phyloP scores from a whole-genome alignment of 2,888 invertebrate species.

The Lydus trimaculatus region DNA sequence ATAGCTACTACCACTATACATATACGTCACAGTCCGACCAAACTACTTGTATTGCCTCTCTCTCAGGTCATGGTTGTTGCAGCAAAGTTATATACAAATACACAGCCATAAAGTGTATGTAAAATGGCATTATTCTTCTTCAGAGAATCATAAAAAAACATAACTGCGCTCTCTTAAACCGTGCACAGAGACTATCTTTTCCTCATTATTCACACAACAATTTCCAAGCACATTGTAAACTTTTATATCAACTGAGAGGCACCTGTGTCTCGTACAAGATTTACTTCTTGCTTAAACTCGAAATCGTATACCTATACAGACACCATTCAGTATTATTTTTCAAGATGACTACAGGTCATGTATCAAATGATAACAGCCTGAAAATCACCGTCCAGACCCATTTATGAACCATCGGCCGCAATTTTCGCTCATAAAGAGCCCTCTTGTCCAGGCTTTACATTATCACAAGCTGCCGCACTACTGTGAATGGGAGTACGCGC shows the following conservation, averaged over 20 bases:
- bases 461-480: slow-evolving; percentile 47
- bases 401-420: slow-evolving; percentile 42
- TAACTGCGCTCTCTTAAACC: slow-evolving; percentile 14
- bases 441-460: slow-evolving; percentile 39
- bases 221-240: background rate
- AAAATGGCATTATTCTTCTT: slow-evolving; percentile 30
- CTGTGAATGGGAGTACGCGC: slow-evolving; percentile 29
- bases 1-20: background rate
- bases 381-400: slow-evolving; percentile 36
- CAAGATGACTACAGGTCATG: background rate
- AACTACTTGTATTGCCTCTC: background rate
- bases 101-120: slow-evolving; percentile 25
- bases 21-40: background rate
- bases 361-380: slow-evolving; percentile 26
- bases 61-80: background rate
- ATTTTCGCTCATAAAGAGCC: slow-evolving; percentile 46
- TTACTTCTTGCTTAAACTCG: background rate
- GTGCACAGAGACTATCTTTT: background rate
- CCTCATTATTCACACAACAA: slow-evolving; percentile 9
- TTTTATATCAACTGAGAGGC: slow-evolving; percentile 9
- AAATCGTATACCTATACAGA: background rate
- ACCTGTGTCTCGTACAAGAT: background rate
- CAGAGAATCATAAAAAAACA: slow-evolving; percentile 27
- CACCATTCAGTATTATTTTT: background rate
- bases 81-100: background rate